Conservation (phyloP, 2,888 invertebrate genomes). For the Malthinus seriepunctatus region DNA sequence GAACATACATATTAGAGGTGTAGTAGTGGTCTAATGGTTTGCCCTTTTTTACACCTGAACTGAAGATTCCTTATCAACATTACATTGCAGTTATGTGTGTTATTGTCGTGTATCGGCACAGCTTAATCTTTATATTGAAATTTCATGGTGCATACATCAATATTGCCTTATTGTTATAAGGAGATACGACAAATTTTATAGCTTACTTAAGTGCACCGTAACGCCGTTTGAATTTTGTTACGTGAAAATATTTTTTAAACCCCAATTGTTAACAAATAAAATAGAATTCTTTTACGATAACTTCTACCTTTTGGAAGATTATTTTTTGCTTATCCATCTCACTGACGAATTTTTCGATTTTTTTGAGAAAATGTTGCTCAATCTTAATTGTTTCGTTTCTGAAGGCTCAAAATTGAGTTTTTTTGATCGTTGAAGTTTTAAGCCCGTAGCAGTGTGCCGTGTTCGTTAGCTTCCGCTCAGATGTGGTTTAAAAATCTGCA, state of each 20-base stretch:
- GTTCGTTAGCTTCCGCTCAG: too few relatives aligned
- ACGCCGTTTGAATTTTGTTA: slow-evolving; percentile 21
- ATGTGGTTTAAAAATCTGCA: too few relatives aligned
- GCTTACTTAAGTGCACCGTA: slow-evolving; percentile 19
- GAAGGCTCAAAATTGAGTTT: too few relatives aligned
- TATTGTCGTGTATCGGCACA: neutral
- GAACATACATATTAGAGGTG: slow-evolving; percentile 42
- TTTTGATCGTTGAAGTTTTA: too few relatives aligned
- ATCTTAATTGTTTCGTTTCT: too few relatives aligned
- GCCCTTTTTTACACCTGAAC: slow-evolving; percentile 50
- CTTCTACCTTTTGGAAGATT: too few relatives aligned
- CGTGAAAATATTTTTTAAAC: slow-evolving; percentile 19
- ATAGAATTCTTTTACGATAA: too few relatives aligned
- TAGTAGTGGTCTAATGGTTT: slow-evolving; percentile 26
- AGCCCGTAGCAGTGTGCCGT: too few relatives aligned
- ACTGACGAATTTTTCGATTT: too few relatives aligned
- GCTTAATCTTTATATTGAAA: slow-evolving; percentile 6
- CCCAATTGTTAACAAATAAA: too few relatives aligned
- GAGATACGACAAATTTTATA: slow-evolving; percentile 26
- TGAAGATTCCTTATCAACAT: slow-evolving; percentile 39
- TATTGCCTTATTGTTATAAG: slow-evolving; percentile 26
- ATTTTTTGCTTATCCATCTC: too few relatives aligned
- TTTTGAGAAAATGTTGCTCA: too few relatives aligned
- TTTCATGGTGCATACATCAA: slow-evolving; percentile 5
- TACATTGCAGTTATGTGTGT: neutral